Evolutionary conservation across 2,888 invertebrate genomes (phyloP).

Genomic region (Proisotoma minuta): DNA sequence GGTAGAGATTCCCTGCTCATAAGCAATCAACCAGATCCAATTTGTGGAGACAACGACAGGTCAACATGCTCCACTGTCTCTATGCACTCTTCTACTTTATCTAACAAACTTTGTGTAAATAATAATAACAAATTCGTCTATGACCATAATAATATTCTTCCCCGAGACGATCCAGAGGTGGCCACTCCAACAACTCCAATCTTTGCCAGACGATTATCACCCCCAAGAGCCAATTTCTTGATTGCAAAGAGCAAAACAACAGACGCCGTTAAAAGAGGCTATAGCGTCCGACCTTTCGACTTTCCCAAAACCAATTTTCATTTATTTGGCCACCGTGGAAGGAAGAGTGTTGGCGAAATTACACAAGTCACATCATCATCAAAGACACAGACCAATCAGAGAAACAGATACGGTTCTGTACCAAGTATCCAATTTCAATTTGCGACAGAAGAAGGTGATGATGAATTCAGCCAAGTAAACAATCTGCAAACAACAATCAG

Average conservation of each 20-base stretch:
- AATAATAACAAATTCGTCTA: background rate
- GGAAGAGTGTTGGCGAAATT: background rate
- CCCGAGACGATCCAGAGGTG: background rate
- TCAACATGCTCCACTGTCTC: background rate
- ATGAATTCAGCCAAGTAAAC: background rate
- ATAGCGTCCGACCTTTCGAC: background rate
- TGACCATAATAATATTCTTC: background rate
- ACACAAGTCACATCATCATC: background rate
- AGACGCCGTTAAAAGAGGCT: background rate
- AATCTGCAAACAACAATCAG: background rate
- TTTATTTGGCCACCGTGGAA: conserved; percentile 13
- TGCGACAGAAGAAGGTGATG: background rate
- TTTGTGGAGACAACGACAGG: background rate
- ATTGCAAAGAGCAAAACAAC: conserved; percentile 7
- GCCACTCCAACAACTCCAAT: background rate
- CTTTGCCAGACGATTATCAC: background rate
- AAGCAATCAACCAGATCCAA: conserved; percentile 10
- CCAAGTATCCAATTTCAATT: background rate
- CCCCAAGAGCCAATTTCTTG: conserved; percentile 1
- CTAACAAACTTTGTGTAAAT: background rate
- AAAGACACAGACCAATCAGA: background rate
- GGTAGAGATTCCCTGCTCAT: background rate
- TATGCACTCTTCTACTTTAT: background rate
- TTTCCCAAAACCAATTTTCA: conserved; percentile 14
- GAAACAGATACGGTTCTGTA: background rate